Evolutionary conservation across 2,797 vertebrate species (phyloP).

Genomic region (Siniperca scherzeri): DNA sequence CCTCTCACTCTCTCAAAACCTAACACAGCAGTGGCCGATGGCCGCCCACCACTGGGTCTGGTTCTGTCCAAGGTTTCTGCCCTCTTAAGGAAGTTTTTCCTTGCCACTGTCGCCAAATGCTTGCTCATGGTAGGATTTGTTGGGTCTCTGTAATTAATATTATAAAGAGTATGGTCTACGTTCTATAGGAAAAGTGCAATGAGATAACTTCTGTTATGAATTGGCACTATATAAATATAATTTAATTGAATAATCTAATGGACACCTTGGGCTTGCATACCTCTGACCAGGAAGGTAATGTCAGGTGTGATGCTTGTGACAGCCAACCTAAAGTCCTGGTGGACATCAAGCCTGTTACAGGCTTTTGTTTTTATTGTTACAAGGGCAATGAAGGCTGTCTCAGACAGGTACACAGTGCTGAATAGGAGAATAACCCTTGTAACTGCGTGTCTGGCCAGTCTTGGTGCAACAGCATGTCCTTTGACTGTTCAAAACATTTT

Average conservation of each 20-base stretch:
- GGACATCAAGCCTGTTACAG: not conserved
- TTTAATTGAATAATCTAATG: not conserved
- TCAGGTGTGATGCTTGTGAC: slow-evolving; percentile 6
- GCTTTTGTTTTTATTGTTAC: not conserved
- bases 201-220: too few relatives aligned
- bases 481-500: not conserved
- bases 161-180: too few relatives aligned
- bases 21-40: too few relatives aligned
- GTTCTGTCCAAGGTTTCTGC: too few relatives aligned
- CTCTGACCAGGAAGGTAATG: not conserved
- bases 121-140: too few relatives aligned
- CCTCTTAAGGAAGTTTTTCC: too few relatives aligned
- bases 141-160: too few relatives aligned
- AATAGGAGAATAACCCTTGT: not conserved
- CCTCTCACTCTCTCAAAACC: too few relatives aligned
- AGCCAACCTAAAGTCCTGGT: slow-evolving; percentile 9
- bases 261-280: not conserved
- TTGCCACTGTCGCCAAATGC: too few relatives aligned
- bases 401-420: not conserved
- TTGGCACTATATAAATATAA: too few relatives aligned
- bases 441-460: not conserved
- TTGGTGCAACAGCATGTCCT: not conserved
- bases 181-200: too few relatives aligned
- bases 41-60: too few relatives aligned
- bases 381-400: not conserved